A percentile compares a stretch with the other conserved stretches of the same genome.
Evolutionary conservation across 2,888 invertebrate genomes (phyloP).

Genomic region (Zeuzera pyrina): DNA sequence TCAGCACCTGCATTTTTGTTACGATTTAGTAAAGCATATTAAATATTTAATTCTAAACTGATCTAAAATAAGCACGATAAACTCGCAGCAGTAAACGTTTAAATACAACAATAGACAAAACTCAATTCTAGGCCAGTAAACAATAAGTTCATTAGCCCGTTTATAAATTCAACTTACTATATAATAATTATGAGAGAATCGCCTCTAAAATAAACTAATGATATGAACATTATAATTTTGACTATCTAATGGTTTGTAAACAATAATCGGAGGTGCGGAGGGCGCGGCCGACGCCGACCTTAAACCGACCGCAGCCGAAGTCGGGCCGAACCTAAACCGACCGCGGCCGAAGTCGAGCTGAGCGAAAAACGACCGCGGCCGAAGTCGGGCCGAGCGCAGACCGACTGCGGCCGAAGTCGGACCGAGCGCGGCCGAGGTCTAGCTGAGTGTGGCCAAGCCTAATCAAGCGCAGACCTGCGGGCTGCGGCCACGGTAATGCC

Average conservation of each 20-base stretch:
- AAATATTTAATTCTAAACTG: neutral
- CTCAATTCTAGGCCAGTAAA: constrained; percentile 40
- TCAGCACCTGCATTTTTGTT: constrained; percentile 50
- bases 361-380: too few relatives aligned
- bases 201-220: constrained; percentile 70
- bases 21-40: constrained; percentile 14
- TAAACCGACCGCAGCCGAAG: too few relatives aligned
- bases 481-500: constrained; percentile 30
- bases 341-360: too few relatives aligned
- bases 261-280: constrained; percentile 34
- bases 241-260: constrained; percentile 58
- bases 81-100: neutral
- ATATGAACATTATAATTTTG: constrained; percentile 69
- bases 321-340: too few relatives aligned
- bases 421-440: too few relatives aligned
- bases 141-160: constrained; percentile 30
- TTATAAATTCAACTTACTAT: constrained; percentile 47
- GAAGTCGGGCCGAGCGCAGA: too few relatives aligned
- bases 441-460: too few relatives aligned
- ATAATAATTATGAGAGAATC: constrained; percentile 40
- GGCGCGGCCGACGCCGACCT: constrained; percentile 28
- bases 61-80: neutral
- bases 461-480: constrained; percentile 23
- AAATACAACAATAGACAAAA: constrained; percentile 19
- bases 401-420: too few relatives aligned